Evolutionary conservation across 2,888 invertebrate genomes (phyloP).

Genomic region (Lottia gigantea): DNA sequence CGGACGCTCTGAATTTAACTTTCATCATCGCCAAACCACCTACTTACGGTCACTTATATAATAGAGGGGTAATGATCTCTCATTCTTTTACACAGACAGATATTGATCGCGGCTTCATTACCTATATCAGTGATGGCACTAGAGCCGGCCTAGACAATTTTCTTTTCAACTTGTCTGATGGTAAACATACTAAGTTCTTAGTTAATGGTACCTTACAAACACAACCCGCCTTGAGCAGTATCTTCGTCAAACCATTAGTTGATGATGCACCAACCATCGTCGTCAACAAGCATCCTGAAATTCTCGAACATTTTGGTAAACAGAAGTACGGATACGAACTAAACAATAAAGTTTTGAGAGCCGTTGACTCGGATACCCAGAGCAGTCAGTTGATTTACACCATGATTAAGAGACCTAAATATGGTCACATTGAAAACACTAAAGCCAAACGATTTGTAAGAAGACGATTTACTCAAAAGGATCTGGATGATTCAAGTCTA

Average conservation of each 20-base stretch:
- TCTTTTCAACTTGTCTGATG: slow-evolving; percentile 58
- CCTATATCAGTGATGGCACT: slow-evolving; percentile 56
- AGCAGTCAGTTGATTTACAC: slow-evolving; percentile 56
- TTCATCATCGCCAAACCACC: slow-evolving; percentile 64
- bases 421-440: slow-evolving; percentile 63
- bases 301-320: slow-evolving; percentile 55
- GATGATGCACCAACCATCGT: slow-evolving; percentile 59
- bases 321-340: slow-evolving; percentile 52
- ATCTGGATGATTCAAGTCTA: slow-evolving; percentile 61
- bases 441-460: slow-evolving; percentile 58
- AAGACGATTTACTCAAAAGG: slow-evolving; percentile 62
- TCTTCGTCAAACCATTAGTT: slow-evolving; percentile 59
- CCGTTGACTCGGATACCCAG: slow-evolving; percentile 52
- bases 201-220: slow-evolving; percentile 58
- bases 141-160: slow-evolving; percentile 60
- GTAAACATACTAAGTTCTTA: slow-evolving; percentile 59
- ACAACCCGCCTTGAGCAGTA: slow-evolving; percentile 58
- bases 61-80: slow-evolving; percentile 47
- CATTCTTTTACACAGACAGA: slow-evolving; percentile 64
- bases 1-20: slow-evolving; percentile 55
- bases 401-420: slow-evolving; percentile 53
- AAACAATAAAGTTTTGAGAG: slow-evolving; percentile 38
- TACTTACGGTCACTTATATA: slow-evolving; percentile 58
- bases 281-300: slow-evolving; percentile 51
- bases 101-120: slow-evolving; percentile 60